Conservation (phyloP, 2,113 vertebrate genomes). For the Phyllostomus discolor region DNA sequence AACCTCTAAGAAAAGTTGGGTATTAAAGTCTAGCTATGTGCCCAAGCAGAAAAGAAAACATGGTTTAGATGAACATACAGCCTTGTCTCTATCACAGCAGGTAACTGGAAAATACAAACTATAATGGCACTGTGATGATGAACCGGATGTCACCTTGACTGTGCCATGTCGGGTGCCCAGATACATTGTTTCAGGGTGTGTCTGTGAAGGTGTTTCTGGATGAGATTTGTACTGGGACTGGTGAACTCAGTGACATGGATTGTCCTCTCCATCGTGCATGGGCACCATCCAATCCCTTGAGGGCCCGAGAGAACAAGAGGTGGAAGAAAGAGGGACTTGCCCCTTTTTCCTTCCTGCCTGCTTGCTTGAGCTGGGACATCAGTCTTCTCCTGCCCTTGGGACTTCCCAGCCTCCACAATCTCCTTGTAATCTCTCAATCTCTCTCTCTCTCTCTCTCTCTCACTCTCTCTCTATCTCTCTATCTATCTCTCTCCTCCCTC, state of each 20-base stretch:
- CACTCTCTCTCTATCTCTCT: neutral
- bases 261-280: neutral
- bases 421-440: neutral
- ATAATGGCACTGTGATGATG: neutral
- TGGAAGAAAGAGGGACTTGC: neutral
- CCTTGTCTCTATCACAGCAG: neutral
- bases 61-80: neutral
- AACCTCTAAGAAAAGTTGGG: neutral
- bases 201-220: neutral
- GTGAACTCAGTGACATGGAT: neutral
- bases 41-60: neutral
- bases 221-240: neutral
- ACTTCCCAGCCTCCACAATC: neutral
- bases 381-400: neutral
- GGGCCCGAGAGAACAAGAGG: neutral
- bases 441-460: neutral
- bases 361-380: neutral
- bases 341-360: neutral
- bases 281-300: neutral
- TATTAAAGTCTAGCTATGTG: neutral
- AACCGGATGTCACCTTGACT: neutral
- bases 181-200: neutral
- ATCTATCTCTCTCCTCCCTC: neutral
- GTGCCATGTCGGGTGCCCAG: neutral
- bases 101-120: neutral